A percentile compares a stretch with the other conserved stretches of the same genome.
These are phyloP conservation scores for Cottoperca gobio DNA, from an alignment of 2,797 vertebrate species.

Conservation along the genomic window DNA sequence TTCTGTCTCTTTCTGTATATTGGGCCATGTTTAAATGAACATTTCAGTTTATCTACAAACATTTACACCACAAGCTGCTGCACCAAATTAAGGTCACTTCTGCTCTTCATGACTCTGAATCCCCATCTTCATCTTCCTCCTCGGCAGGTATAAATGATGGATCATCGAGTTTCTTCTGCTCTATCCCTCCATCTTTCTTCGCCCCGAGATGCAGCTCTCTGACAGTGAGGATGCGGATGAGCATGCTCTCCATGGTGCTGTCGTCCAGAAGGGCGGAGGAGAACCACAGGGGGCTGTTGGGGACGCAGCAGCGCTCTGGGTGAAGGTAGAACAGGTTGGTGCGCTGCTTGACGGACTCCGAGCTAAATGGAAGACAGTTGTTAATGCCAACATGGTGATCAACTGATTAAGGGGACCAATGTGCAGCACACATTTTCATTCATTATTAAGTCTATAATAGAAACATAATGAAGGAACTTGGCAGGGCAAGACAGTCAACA, in stretches of 20 bases:
- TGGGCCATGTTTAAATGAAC: slow-evolving; percentile 23
- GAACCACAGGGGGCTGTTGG: slow-evolving; percentile 98
- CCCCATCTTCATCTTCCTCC: slow-evolving; percentile 57
- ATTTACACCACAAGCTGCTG: slow-evolving; percentile 45
- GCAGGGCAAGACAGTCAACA: too few species aligned
- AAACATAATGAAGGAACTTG: too few species aligned
- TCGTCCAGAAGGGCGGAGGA: slow-evolving; percentile 92
- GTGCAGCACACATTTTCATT: too few species aligned
- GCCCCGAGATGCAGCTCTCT: slow-evolving; percentile 90
- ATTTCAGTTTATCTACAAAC: slow-evolving; percentile 39
- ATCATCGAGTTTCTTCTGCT: slow-evolving; percentile 3
- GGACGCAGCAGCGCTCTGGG: slow-evolving; percentile 96
- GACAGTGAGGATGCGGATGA: slow-evolving; percentile 94
- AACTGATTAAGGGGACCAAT: not conserved
- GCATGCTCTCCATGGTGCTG: slow-evolving; percentile 94
- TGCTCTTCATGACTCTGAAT: slow-evolving; percentile 62
- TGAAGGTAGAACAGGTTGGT: slow-evolving; percentile 97
- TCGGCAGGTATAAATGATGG: slow-evolving; percentile 43
- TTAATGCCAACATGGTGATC: not conserved
- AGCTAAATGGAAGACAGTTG: slow-evolving; percentile 79
- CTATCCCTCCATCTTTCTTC: not conserved
- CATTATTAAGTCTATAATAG: too few species aligned
- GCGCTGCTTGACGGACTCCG: slow-evolving; percentile 96
- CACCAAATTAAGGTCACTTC: slow-evolving; percentile 51
- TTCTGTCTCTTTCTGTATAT: slow-evolving; percentile 27